Base-by-base conservation (phyloP, 2,888 invertebrate genomes). In the Parnassius orleans region DNA sequence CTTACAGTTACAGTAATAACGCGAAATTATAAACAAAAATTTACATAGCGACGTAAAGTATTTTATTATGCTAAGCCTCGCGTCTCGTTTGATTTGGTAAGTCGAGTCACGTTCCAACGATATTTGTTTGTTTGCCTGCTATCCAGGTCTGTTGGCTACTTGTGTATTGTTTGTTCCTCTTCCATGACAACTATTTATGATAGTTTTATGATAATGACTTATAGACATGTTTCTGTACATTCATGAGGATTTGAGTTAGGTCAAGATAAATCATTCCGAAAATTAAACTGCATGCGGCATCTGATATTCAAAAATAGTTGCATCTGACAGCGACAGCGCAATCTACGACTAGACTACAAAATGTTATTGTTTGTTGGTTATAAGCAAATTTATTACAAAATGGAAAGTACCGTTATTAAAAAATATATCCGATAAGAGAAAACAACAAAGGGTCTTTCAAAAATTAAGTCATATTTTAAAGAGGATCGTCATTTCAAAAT, bases 391-490 rank as follows among this genome's bases (percentile, higher is more conserved):
- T 70, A 71, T 72, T 57, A 75, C 11, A 77, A 78, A 76, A 78
- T 77, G 78, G 77, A 77, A 72, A 76, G 75, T 78, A 80, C 85
- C 84, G 86, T 86, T 87, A 84, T 77, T 76, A 72, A 75, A 74
- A 79, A 75, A 77, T 69, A 70, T 71, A 67, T 80, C 80, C 78
- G 78, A 83, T 81, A 80, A 81, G 79, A 78, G 70, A 76, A 83
- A 82, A 82, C 80, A 46, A 52, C 53, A 57, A 80, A 82, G 77
- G 81, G 75, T 74, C 77, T 78, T 81, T 77, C 80, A 73, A 79
- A 59, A 88, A 90, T 90, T 89, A 88, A 90, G 89, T 85, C 85
- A 90, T 89, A 87, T 86, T 79, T 89, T 88, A 85, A 82, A 76
- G 79, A 81, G 77, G 82, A 86, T 80, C 81, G 75, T 72, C 77